Conservation (phyloP, 2,888 invertebrate genomes). For the Ochropleura plecta region DNA sequence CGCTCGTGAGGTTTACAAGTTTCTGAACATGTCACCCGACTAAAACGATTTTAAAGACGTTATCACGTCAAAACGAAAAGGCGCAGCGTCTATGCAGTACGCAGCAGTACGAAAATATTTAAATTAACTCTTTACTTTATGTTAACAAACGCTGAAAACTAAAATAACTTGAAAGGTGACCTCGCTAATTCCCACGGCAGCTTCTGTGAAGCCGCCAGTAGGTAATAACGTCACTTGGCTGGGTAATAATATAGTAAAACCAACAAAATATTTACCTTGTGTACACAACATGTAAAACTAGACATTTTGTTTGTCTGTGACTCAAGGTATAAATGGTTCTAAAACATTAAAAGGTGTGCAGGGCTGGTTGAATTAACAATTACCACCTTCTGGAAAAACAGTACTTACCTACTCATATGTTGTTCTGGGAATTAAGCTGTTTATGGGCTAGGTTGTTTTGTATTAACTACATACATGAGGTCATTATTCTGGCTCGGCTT, state of each 20-base stretch:
- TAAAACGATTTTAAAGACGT: no score
- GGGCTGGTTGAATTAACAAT: conserved; percentile 54
- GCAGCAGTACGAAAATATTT: neutral
- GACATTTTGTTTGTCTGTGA: conserved; percentile 43
- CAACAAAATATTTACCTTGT: conserved; percentile 52
- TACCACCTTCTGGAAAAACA: conserved; percentile 18
- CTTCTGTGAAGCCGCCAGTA: conserved; percentile 14
- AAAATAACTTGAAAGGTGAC: conserved; percentile 20
- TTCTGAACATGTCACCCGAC: no score
- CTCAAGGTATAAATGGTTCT: conserved; percentile 51
- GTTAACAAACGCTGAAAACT: conserved; percentile 17
- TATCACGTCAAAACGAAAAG: no score
- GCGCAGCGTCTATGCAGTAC: no score
- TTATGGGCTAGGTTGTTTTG: neutral
- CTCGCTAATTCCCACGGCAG: conserved; percentile 38
- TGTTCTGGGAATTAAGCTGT: neutral
- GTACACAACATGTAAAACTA: conserved; percentile 38
- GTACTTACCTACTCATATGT: neutral
- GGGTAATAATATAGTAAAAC: conserved; percentile 28
- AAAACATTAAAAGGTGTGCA: conserved; percentile 34
- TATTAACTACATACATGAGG: neutral
- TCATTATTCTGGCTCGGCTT: neutral
- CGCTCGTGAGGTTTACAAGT: no score
- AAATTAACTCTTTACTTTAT: neutral
- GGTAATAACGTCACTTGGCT: conserved; percentile 34